Base-by-base conservation (phyloP, 1,140 invertebrate species). In the Grapholita molesta region DNA sequence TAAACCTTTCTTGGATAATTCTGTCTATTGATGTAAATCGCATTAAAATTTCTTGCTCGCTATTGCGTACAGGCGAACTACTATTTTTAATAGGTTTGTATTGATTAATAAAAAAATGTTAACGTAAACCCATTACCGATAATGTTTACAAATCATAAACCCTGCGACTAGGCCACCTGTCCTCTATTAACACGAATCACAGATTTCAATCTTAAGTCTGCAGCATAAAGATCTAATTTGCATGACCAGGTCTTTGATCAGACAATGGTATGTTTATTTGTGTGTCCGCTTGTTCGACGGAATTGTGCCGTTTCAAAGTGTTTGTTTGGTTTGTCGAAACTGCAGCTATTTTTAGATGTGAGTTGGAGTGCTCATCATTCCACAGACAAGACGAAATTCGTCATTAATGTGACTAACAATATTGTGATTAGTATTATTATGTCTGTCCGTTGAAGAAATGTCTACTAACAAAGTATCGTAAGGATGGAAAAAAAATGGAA, bases 281-380 rank as follows among this genome's bases (percentile, higher is more conserved):
- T 30, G 4, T 30, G 55, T 61, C 55, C 18, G 12, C 12, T 28
- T 74, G 68, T 72, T 70, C 66, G 28, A 32, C 66, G 69, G 73
- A 71, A 73, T 72, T 76, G 76, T 73, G 74, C 70, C 70, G 33
- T 70, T 65, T 70, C 57, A 25, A 57, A 42, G 18, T 79, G 73
- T 81, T 76, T 76, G 66, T 76, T 76, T 78, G 35, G 15, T 23
- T 57, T 73, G 72, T 69, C 71, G 53, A 25, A 15, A 32, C 24
- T 28, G 15, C 3, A 25, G 55, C 55, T 61, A 61, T 28, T 61
- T 61, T 61, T 7, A 61, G 6, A 61, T 57, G 53, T 9, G 0
- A 7, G 7, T 30, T 30, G 28, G 28, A 30, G 7, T 30, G 28
- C 28, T 3, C 3, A 30, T 30, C 7, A 7, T 30, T 4, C 3